Conservation (phyloP, 2,888 invertebrate genomes). For the Sphinx pinastri region DNA sequence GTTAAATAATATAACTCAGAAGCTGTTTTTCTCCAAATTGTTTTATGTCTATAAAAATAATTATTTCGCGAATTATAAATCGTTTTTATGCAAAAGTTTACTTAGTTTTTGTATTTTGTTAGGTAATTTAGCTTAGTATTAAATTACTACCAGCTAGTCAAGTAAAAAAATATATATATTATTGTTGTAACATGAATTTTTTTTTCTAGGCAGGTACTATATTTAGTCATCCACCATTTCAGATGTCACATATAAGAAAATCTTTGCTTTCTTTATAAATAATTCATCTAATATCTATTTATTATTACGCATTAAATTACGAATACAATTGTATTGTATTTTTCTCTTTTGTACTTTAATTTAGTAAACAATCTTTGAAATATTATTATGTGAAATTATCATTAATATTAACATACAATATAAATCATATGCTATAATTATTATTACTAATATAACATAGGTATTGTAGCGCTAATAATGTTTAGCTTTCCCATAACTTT, state of each 20-base stretch:
- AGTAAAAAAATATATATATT: constrained; percentile 17
- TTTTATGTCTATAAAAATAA: background rate
- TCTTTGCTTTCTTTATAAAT: background rate
- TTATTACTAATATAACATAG: too few species aligned
- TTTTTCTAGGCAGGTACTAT: too few species aligned
- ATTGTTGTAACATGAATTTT: too few species aligned
- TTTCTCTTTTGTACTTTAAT: background rate
- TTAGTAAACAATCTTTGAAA: background rate
- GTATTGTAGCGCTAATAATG: too few species aligned
- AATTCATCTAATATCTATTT: background rate
- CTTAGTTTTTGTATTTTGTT: background rate
- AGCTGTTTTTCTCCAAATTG: background rate
- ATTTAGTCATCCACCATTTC: too few species aligned
- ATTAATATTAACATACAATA: background rate
- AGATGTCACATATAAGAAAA: too few species aligned
- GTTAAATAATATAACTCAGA: too few species aligned
- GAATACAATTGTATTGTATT: background rate
- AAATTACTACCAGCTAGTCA: background rate
- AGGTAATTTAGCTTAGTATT: background rate
- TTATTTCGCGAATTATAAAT: too few species aligned
- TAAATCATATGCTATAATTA: too few species aligned
- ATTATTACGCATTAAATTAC: background rate
- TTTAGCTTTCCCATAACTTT: too few species aligned
- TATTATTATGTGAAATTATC: background rate
- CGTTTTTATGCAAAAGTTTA: background rate